Evolutionary conservation across 2,113 vertebrate genomes (phyloP).

Genomic region (Amblyornis subalaris): DNA sequence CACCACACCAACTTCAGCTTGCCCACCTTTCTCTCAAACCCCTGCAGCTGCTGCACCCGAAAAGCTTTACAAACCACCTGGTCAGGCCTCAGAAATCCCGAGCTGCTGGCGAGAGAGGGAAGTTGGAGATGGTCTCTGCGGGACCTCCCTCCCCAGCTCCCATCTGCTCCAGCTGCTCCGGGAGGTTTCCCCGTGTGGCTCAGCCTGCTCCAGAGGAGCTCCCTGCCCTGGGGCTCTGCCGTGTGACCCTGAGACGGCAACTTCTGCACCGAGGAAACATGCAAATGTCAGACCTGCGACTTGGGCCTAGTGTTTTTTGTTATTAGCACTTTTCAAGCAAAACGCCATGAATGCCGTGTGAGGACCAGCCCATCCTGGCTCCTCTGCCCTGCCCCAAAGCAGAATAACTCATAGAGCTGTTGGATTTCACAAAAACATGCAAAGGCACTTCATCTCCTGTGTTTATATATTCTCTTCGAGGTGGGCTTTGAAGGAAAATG

Average conservation of each 20-base stretch:
- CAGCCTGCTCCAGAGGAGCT: neutral
- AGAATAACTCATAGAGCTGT: neutral
- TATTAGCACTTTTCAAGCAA: neutral
- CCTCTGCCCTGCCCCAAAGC: neutral
- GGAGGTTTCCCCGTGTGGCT: constrained; percentile 8
- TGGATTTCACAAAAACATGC: neutral
- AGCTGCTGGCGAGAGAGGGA: neutral
- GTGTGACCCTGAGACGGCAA: neutral
- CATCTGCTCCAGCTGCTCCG: neutral
- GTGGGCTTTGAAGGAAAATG: neutral
- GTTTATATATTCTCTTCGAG: neutral
- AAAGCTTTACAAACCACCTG: neutral
- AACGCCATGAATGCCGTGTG: neutral
- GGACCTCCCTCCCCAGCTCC: neutral
- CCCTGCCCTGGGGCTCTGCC: neutral
- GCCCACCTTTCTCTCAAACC: neutral
- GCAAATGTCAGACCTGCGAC: neutral
- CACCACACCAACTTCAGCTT: neutral
- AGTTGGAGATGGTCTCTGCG: neutral
- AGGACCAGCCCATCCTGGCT: neutral
- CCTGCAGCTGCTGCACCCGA: rapidly evolving
- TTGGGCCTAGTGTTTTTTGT: rapidly evolving
- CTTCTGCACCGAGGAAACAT: neutral
- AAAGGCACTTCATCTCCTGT: neutral
- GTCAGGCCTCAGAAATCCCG: neutral